Percentiles rank a stretch among this genome's conserved stretches.
Conservation (phyloP, 1,140 invertebrate species). For the Bombus sibiricus region DNA sequence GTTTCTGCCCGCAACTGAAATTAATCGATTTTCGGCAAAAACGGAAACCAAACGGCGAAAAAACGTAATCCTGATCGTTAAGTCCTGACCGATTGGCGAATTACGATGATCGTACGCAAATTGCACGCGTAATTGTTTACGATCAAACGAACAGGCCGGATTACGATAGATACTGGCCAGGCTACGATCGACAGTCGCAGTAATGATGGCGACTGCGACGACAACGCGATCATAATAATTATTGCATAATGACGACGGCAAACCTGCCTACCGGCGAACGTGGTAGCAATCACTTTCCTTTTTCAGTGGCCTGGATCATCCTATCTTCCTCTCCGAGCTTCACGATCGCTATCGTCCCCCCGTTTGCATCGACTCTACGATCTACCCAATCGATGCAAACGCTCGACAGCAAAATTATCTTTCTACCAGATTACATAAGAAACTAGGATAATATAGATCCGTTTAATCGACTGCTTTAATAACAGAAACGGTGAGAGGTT, state of each 20-base stretch:
- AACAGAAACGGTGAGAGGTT: too few species aligned
- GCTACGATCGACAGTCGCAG: slow-evolving; percentile 64
- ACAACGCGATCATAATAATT: slow-evolving; percentile 77
- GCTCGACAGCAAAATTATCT: not conserved
- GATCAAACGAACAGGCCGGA: slow-evolving; percentile 53
- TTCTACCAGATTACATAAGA: not conserved
- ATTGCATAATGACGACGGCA: slow-evolving; percentile 74
- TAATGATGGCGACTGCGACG: slow-evolving; percentile 62
- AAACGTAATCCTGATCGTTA: not conserved
- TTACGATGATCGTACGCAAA: slow-evolving; percentile 20
- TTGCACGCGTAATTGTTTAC: slow-evolving; percentile 52
- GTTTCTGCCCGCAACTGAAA: not conserved
- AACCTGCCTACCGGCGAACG: slow-evolving; percentile 70
- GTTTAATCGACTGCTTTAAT: not conserved
- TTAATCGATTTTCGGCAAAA: not conserved
- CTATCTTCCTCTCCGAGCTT: slow-evolving; percentile 62
- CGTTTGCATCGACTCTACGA: not conserved
- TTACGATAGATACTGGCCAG: slow-evolving; percentile 51
- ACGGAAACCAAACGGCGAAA: not conserved
- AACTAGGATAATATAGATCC: not conserved
- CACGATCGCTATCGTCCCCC: slow-evolving; percentile 30
- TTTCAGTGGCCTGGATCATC: slow-evolving; percentile 80
- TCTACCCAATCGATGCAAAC: not conserved
- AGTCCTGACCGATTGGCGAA: not conserved
- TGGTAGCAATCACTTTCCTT: slow-evolving; percentile 79